Evolutionary conservation across 2,113 vertebrate species (phyloP).

Genomic region (Amblyornis subalaris): DNA sequence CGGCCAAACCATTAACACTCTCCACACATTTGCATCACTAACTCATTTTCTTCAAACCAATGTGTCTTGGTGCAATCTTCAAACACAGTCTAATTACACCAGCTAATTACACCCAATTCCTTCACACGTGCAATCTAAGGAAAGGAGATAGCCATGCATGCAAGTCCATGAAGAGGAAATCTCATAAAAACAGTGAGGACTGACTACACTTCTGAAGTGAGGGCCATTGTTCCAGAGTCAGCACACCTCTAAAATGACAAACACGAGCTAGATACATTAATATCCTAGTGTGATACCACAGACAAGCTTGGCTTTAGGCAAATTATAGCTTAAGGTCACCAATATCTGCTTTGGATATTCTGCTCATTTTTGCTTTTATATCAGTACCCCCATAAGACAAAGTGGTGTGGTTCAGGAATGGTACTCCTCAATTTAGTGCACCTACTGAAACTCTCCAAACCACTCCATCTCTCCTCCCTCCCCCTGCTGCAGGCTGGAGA

Average conservation of each 20-base stretch:
- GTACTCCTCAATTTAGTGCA: neutral
- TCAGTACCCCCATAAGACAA: neutral
- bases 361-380: neutral
- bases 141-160: fast-evolving
- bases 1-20: neutral
- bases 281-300: neutral
- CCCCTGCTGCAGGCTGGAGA: neutral
- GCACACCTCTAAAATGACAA: neutral
- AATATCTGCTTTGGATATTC: neutral
- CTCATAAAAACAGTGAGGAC: neutral
- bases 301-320: neutral
- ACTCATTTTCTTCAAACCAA: neutral
- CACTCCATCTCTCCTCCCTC: neutral
- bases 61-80: neutral
- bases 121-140: neutral
- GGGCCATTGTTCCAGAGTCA: neutral
- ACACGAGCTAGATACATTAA: neutral
- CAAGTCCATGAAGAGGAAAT: neutral
- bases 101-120: neutral
- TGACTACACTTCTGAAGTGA: neutral
- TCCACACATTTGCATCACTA: neutral
- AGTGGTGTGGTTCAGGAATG: neutral
- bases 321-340: neutral
- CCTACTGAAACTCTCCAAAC: neutral
- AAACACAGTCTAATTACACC: neutral